Evolutionary conservation across 1,140 invertebrate genomes (phyloP), one percentile per base, ranked within the genome.

Genomic region (Elymnias hypermnestra): DNA sequence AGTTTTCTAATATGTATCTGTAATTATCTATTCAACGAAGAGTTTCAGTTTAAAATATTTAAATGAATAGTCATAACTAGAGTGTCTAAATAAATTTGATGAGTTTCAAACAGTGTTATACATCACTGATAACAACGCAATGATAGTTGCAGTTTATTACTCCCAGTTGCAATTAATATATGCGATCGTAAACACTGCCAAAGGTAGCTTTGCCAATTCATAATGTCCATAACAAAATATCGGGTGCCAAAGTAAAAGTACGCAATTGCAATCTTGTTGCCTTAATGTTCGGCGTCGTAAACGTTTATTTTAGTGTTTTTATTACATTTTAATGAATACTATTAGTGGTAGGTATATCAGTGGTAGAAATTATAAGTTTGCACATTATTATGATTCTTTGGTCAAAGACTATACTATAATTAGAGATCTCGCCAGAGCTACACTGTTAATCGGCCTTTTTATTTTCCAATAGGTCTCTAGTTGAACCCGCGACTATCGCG

Each of bases 61-160:
- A 9, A 8, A 26, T 26, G n/a, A n/a, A 8, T 5, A 9, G 23
- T 26, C 3, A 9, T 3, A 26, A 26, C 23, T 1, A 26, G 23
- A 9, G 3, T 9, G n/a, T 3, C 23, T 4, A 10, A 29, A 29
- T 9, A 29, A 29, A 29, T 29, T 13, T 29, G 3, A 29, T 13
- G 10, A 29, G 9, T 12, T 29, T 4, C 1, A 29, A 13, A 13
- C 1, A 26, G n/a, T 12, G 10, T 6, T 1, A 10, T 25, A 17
- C 13, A 26, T 17, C 8, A 23, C 2, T 1, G 40, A 33, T 43
- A 43, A 43, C 41, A 33, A 43, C 13, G 19, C 19, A 31, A 33
- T 43, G 29, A 43, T 23, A 43, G 41, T 21, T 43, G 21, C 21
- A 33, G 28, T 43, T 33, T 43, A 43, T 43, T 17, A 35, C 41